These are phyloP conservation scores for Eulacestoma nigropectus DNA, from an alignment of 2,113 vertebrate genomes.

Conservation along the genomic window DNA sequence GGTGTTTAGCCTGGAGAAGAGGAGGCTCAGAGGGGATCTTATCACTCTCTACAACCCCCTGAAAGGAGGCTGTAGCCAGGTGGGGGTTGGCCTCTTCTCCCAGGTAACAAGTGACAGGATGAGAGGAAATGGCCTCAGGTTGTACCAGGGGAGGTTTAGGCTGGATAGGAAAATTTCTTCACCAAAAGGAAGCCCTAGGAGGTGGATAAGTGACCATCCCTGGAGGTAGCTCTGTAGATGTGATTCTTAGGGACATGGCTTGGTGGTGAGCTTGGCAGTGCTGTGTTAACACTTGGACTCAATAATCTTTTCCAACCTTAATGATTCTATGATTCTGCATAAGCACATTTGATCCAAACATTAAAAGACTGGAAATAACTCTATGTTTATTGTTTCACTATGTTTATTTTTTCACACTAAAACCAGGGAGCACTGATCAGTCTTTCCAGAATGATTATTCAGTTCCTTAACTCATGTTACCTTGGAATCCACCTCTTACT, in stretches of 20 bases:
- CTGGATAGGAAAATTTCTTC: not conserved
- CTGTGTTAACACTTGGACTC: not conserved
- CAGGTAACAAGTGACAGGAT: not conserved
- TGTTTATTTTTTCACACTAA: not conserved
- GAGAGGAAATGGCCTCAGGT: not conserved
- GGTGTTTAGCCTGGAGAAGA: not conserved
- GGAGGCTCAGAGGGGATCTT: not conserved
- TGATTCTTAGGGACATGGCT: not conserved
- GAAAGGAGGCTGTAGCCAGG: not conserved
- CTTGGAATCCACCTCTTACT: not conserved
- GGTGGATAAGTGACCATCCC: not conserved
- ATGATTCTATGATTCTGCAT: not conserved
- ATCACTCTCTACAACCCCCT: fast-evolving
- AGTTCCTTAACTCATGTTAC: not conserved
- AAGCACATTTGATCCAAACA: not conserved
- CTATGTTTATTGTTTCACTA: not conserved
- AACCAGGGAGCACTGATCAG: not conserved
- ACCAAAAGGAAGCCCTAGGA: not conserved
- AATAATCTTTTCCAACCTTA: not conserved
- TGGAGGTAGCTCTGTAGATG: not conserved
- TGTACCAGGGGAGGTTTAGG: not conserved
- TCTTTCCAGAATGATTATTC: not conserved
- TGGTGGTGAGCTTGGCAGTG: not conserved
- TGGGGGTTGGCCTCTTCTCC: not conserved
- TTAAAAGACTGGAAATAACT: not conserved